A percentile compares a stretch with the other conserved stretches of the same genome.
Conservation (phyloP, 2,888 invertebrate species). For the Anthophora plumipes region DNA sequence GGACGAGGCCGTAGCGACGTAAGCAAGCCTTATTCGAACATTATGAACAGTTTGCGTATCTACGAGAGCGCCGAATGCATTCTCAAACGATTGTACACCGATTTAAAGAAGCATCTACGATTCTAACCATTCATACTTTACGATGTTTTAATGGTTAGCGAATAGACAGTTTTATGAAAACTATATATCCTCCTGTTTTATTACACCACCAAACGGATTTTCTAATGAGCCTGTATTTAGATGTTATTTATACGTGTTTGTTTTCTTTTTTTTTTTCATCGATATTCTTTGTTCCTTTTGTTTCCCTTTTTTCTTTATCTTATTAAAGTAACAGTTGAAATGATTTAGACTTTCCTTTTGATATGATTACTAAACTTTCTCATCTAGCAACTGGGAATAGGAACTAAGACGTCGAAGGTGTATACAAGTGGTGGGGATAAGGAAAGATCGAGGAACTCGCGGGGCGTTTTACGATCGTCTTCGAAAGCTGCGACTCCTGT, state of each 20-base stretch:
- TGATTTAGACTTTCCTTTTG: slow-evolving; percentile 39
- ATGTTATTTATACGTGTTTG: no score
- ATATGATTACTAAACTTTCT: slow-evolving; percentile 62
- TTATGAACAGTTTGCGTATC: slow-evolving; percentile 28
- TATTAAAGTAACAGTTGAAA: background rate
- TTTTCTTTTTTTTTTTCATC: no score
- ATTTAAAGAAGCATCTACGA: background rate
- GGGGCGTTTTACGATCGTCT: slow-evolving; percentile 71
- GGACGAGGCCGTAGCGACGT: slow-evolving; percentile 65
- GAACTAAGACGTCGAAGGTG: slow-evolving; percentile 40
- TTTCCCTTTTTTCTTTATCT: background rate
- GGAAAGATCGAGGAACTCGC: slow-evolving; percentile 64
- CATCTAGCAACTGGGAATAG: slow-evolving; percentile 46
- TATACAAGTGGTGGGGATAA: slow-evolving; percentile 60
- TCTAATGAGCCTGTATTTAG: background rate
- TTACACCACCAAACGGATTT: background rate
- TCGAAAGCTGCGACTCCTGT: slow-evolving; percentile 69
- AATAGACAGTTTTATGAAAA: slow-evolving; percentile 1
- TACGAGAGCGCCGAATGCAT: background rate
- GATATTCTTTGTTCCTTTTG: background rate
- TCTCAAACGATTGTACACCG: background rate
- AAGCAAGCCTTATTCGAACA: slow-evolving; percentile 58
- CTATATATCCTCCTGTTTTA: background rate
- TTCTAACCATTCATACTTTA: background rate
- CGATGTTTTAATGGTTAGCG: background rate